phyloP scores from a whole-genome alignment of 2,797 vertebrate species.

The Epinephelus coioides region DNA sequence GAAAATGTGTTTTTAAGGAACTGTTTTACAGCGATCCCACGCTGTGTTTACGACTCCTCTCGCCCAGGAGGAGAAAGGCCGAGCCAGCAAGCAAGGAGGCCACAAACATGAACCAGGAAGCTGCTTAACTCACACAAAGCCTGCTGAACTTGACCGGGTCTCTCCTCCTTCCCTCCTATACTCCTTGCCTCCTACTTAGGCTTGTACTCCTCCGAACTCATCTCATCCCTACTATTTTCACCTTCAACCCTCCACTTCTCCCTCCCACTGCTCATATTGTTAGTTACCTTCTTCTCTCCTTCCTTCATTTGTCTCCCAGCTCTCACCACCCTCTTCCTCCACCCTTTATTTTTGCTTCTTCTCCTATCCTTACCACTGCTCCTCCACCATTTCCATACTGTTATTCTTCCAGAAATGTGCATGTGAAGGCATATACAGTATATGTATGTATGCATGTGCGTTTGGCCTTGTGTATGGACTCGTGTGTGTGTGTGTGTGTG shows the following conservation, averaged over 20 bases:
- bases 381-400: conserved; percentile 2
- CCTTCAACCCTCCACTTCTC: background rate
- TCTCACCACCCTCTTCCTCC: background rate
- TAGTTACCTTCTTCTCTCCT: background rate
- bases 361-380: background rate
- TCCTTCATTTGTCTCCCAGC: background rate
- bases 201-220: background rate
- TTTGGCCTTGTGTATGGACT: background rate
- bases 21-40: conserved; percentile 71
- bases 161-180: background rate
- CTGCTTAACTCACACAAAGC: conserved; percentile 42
- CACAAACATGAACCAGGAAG: conserved; percentile 54
- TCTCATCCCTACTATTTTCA: background rate
- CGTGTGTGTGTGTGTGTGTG: background rate
- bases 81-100: conserved; percentile 48
- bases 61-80: conserved; percentile 42
- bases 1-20: conserved; percentile 76
- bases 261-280: background rate
- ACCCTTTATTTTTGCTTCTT: no score
- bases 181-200: background rate
- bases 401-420: conserved; percentile 1
- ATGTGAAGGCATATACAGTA: conserved; percentile 1
- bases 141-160: conserved; percentile 10
- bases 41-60: conserved; percentile 72
- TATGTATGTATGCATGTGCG: background rate